Evolutionary conservation across 1,140 invertebrate genomes (phyloP).

Genomic region (Mylabris phalerata): DNA sequence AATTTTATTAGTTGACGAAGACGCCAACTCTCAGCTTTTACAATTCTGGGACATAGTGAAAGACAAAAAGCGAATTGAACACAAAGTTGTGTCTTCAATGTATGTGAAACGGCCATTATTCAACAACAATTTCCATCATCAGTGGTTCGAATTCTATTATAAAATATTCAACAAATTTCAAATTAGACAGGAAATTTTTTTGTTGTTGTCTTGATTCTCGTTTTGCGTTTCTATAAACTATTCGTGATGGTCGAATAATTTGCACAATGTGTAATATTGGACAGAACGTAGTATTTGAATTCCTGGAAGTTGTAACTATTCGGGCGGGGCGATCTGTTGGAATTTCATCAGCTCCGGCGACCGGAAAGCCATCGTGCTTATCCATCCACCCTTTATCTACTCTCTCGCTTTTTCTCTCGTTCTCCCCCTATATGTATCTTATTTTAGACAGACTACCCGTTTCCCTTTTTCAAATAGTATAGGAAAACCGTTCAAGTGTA

Average conservation of each 20-base stretch:
- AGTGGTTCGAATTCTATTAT: no score
- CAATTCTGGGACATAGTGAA: constrained; percentile 2
- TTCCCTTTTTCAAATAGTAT: background rate
- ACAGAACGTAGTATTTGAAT: constrained; percentile 36
- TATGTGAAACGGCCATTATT: no score
- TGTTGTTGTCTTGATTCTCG: no score
- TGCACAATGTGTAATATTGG: constrained; percentile 40
- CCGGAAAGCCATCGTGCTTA: constrained; percentile 37
- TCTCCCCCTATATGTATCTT: constrained; percentile 1
- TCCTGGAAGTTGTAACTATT: constrained; percentile 43
- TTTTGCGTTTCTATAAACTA: no score
- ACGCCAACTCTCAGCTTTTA: constrained; percentile 20
- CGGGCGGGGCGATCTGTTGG: constrained; percentile 37
- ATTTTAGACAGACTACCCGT: background rate
- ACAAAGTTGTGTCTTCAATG: no score
- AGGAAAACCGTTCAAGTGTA: constrained; percentile 35
- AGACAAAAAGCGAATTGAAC: constrained; percentile 5
- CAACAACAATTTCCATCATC: no score
- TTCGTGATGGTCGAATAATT: constrained; percentile 21
- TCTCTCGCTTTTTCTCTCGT: constrained; percentile 16
- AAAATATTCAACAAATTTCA: no score
- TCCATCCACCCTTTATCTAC: constrained; percentile 5
- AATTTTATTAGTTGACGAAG: constrained; percentile 41
- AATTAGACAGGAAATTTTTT: no score
- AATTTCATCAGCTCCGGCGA: constrained; percentile 42